phyloP scores from a whole-genome alignment of 1,140 invertebrate genomes.

The Acromyrmex heyeri region DNA sequence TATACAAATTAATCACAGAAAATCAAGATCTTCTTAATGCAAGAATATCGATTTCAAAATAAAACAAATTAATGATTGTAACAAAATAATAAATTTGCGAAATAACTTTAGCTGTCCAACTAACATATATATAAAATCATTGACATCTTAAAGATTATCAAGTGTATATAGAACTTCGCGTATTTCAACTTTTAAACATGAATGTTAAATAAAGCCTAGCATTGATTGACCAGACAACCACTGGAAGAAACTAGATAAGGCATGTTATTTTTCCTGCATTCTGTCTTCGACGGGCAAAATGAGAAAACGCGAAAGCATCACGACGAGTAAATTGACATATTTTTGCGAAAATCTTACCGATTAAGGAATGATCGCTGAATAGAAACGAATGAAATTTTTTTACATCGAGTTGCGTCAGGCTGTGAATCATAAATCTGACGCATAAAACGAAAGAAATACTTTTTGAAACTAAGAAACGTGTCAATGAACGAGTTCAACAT shows the following conservation, averaged over 20 bases:
- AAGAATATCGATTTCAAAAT: not conserved
- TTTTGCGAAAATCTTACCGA: conserved; percentile 23
- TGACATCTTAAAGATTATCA: not conserved
- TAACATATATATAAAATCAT: not conserved
- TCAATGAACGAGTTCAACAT: not conserved
- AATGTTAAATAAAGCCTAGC: not conserved
- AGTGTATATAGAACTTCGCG: not conserved
- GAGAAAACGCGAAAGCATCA: conserved; percentile 15
- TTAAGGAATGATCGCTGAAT: not conserved
- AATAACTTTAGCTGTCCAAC: not conserved
- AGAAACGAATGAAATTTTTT: conserved; percentile 29
- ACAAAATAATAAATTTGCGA: not conserved
- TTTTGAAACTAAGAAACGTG: not conserved
- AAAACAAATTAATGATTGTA: not conserved
- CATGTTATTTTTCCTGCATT: conserved; percentile 41
- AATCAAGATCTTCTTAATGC: not conserved
- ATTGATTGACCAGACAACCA: conserved; percentile 18
- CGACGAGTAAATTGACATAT: not conserved
- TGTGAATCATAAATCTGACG: conserved; percentile 40
- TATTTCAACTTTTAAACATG: conserved; percentile 1
- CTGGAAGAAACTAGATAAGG: conserved; percentile 4
- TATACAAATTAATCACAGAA: not conserved
- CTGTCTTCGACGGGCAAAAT: conserved; percentile 5
- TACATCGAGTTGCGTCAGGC: not conserved
- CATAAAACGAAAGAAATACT: conserved; percentile 23